Conservation (phyloP, 2,888 invertebrate genomes). For the Drosophila prolongata region DNA sequence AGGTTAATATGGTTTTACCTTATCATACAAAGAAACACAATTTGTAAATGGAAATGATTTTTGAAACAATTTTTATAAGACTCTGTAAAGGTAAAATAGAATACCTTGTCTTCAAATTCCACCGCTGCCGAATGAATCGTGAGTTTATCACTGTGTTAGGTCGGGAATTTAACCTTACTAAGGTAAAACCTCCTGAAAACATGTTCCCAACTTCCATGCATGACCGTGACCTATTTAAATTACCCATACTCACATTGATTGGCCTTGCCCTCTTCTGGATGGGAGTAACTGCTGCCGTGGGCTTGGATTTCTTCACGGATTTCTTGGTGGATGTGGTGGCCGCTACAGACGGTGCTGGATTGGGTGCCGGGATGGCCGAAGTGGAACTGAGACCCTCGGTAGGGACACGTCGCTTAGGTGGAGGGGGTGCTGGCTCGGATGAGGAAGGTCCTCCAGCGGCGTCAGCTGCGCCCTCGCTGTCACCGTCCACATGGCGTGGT, state of each 20-base stretch:
- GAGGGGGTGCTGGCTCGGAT: neutral
- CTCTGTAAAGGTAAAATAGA: too few relatives aligned
- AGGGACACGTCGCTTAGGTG: constrained; percentile 70
- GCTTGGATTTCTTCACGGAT: constrained; percentile 61
- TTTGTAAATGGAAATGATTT: too few relatives aligned
- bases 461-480: constrained; percentile 63
- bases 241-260: constrained; percentile 35
- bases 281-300: constrained; percentile 77
- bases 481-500: constrained; percentile 73
- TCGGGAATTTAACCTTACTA: too few relatives aligned
- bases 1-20: too few relatives aligned
- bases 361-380: neutral
- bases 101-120: too few relatives aligned
- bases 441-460: constrained; percentile 55
- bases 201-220: neutral
- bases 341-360: constrained; percentile 1
- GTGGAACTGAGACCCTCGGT: constrained; percentile 61
- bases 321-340: constrained; percentile 20
- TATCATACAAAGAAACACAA: too few relatives aligned
- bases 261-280: constrained; percentile 60
- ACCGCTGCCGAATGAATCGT: too few relatives aligned
- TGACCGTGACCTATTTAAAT: constrained; percentile 1
- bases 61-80: too few relatives aligned
- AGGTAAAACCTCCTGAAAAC: too few relatives aligned
- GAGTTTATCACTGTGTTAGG: too few relatives aligned